Evolutionary conservation across 2,888 invertebrate genomes (phyloP), one percentile per base, ranked within the genome.

Genomic region (Platerodrilus igneus): DNA sequence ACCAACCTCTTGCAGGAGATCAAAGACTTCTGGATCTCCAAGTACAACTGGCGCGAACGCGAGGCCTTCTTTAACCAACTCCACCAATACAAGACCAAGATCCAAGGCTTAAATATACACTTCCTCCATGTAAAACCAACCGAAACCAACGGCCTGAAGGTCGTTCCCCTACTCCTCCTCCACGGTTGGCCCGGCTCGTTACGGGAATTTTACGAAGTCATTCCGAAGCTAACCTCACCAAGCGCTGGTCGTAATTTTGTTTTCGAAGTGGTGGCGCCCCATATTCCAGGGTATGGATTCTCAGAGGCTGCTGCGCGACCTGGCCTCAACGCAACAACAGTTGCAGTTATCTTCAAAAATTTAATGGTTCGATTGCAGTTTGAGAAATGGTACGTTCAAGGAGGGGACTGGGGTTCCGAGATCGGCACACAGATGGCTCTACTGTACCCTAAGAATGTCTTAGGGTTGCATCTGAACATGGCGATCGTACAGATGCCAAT

Each of bases 131-230:
- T 75, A 1, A 81, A 79, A 63, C 78, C 79, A 3, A 63, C 57
- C 32, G 13, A 28, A 1, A n/a, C 27, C 4, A 3, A 25, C 1
- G 35, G 41, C 28, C 26, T 37, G 13, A 45, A 46, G 5, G 29
- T 56, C 2, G 47, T 82, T 1, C 86, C 87, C 0, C 57, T 88
- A 0, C 65, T 87, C 2, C 52, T 92, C 26, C 65, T 86, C n/a
- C 91, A 92, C 59, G 92, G 93, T 18, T 92, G 92, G 92, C 91
- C 92, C 0, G 88, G 90, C 1, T 87, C 86, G 0, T 74, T 90
- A 1, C 70, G 81, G 10, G 91, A 92, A 67, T 91, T 89, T 66
- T 82, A 83, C 56, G 78, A 80, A 32, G 64, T 86, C 0, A 79
- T 87, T 27, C 85, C 86, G 0, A 58, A 76, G 23, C 68, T 88